These are phyloP conservation scores for Lottia gigantea DNA, from an alignment of 2,888 invertebrate genomes.

Conservation along the genomic window DNA sequence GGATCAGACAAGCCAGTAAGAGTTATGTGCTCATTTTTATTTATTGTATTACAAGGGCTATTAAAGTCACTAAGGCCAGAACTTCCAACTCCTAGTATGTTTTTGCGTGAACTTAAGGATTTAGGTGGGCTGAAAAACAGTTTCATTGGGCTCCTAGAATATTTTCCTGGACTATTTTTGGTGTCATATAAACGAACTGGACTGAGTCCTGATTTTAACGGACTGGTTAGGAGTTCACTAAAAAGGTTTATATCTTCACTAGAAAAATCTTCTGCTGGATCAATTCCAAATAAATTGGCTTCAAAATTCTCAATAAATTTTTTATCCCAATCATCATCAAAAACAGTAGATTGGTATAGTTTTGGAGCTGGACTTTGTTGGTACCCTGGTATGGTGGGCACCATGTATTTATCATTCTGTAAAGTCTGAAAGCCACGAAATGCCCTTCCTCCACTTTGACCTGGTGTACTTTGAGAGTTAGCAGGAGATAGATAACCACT, in stretches of 20 bases:
- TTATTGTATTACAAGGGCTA: slow-evolving; percentile 16
- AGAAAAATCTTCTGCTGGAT: slow-evolving; percentile 25
- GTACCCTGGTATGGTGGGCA: not conserved
- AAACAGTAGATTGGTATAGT: slow-evolving; percentile 24
- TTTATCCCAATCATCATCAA: slow-evolving; percentile 50
- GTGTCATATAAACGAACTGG: slow-evolving; percentile 17
- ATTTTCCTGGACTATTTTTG: slow-evolving; percentile 33
- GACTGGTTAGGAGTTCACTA: slow-evolving; percentile 38
- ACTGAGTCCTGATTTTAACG: slow-evolving; percentile 20
- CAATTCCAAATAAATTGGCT: slow-evolving; percentile 49
- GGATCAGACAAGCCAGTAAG: not conserved
- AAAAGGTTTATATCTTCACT: slow-evolving; percentile 31
- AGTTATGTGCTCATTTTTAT: not conserved
- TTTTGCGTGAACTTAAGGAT: slow-evolving; percentile 8
- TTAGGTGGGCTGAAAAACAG: slow-evolving; percentile 14
- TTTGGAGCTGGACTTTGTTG: slow-evolving; percentile 9
- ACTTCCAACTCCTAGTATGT: slow-evolving; percentile 13
- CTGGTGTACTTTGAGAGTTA: slow-evolving; percentile 3
- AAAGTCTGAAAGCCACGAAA: not conserved
- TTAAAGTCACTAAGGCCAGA: slow-evolving; percentile 18
- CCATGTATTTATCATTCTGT: not conserved
- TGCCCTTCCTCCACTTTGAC: not conserved
- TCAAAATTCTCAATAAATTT: slow-evolving; percentile 50
- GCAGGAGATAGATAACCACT: slow-evolving; percentile 44
- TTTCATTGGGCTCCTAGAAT: slow-evolving; percentile 39